These are phyloP conservation scores for Acronicta aceris DNA, from an alignment of 2,888 invertebrate genomes.

Conservation along the genomic window DNA sequence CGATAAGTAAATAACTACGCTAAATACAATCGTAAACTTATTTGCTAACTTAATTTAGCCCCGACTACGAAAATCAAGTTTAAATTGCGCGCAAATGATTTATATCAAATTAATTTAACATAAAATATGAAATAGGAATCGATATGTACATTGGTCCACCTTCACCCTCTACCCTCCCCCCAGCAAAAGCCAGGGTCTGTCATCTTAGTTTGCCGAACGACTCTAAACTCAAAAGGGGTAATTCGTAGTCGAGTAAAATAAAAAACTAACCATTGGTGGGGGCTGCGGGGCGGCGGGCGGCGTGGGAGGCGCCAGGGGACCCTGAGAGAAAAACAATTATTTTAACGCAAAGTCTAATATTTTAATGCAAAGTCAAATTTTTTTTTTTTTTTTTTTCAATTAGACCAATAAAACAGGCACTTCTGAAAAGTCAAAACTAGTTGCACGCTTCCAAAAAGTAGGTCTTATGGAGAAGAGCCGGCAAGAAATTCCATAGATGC, in stretches of 20 bases:
- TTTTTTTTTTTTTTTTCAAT: too few species aligned
- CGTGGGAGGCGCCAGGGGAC: conserved; percentile 85
- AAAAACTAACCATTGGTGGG: conserved; percentile 78
- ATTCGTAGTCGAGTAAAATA: conserved; percentile 29
- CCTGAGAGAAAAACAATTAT: conserved; percentile 61
- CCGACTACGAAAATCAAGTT: conserved; percentile 2
- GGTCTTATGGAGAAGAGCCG: too few species aligned
- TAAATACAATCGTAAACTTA: not conserved
- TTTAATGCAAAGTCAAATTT: too few species aligned
- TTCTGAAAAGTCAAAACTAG: too few species aligned
- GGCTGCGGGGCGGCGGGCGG: conserved; percentile 88
- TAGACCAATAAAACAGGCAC: too few species aligned
- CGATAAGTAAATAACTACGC: not conserved
- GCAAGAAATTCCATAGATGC: too few species aligned
- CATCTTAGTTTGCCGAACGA: not conserved
- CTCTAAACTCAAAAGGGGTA: conserved; percentile 15
- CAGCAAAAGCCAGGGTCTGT: not conserved
- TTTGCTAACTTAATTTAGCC: not conserved
- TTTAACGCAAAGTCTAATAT: too few species aligned
- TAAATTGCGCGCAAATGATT: conserved; percentile 7
- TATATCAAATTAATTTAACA: conserved; percentile 7
- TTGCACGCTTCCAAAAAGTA: too few species aligned
- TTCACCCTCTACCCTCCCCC: conserved; percentile 13
- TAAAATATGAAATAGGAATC: not conserved
- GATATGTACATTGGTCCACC: conserved; percentile 8